These are phyloP conservation scores for Sarcophaga variegata DNA, from an alignment of 2,888 invertebrate genomes.

Conservation along the genomic window DNA sequence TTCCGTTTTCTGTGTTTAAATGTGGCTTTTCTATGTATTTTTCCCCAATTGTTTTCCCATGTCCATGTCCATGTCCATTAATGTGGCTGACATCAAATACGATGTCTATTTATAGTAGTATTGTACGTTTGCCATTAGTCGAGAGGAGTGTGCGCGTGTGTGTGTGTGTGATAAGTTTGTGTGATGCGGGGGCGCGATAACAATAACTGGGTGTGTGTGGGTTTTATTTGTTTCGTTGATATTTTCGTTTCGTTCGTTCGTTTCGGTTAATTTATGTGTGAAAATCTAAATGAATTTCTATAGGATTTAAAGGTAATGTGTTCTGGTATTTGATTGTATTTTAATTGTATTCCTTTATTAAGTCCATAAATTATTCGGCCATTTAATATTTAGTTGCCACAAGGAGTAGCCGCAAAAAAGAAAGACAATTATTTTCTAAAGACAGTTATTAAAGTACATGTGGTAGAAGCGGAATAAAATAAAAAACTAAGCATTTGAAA, in stretches of 20 bases:
- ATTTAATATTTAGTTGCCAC: conserved; percentile 1
- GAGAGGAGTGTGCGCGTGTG: not conserved
- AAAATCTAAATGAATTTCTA: conserved; percentile 64
- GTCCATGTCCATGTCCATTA: conserved; percentile 55
- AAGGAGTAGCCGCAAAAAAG: not conserved
- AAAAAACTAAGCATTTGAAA: too few relatives aligned
- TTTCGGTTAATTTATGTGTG: conserved; percentile 66
- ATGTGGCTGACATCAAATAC: conserved; percentile 57
- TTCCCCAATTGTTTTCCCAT: conserved; percentile 53
- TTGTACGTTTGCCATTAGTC: not conserved
- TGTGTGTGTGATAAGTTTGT: not conserved
- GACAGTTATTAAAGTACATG: not conserved
- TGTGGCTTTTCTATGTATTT: conserved; percentile 60
- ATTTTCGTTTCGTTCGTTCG: not conserved
- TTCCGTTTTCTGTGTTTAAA: conserved; percentile 38
- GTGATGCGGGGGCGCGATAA: not conserved
- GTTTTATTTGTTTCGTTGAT: not conserved
- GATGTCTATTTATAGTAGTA: conserved; percentile 51
- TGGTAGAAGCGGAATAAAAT: not conserved
- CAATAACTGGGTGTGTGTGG: not conserved
- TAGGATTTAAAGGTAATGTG: conserved; percentile 63
- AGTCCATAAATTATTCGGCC: conserved; percentile 59
- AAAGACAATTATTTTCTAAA: not conserved
- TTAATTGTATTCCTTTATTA: conserved; percentile 67
- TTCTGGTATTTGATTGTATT: conserved; percentile 63